Conservation (phyloP, 2,888 invertebrate species). For the Monoplex corrugatus region DNA sequence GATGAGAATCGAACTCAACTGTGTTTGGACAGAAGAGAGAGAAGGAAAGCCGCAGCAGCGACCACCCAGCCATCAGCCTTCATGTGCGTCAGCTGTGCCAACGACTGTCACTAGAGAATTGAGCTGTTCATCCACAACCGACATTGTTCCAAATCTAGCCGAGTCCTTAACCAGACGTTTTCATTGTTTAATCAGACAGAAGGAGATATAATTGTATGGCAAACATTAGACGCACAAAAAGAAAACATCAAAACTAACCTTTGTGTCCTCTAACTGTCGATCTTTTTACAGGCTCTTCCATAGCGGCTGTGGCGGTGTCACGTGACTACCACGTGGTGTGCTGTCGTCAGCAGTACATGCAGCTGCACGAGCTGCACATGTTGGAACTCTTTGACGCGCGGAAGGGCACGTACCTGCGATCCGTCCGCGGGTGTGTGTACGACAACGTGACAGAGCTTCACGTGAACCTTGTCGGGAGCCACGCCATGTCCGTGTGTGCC, state of each 20-base stretch:
- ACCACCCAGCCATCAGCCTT: no score
- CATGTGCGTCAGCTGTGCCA: no score
- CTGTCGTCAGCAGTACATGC: slow-evolving; percentile 76
- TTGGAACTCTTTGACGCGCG: slow-evolving; percentile 77
- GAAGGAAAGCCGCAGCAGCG: no score
- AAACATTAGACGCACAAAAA: neutral
- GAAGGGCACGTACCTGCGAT: slow-evolving; percentile 74
- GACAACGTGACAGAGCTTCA: slow-evolving; percentile 73
- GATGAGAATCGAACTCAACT: no score
- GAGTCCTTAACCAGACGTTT: no score
- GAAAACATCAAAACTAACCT: neutral
- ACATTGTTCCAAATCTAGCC: no score
- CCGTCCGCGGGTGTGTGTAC: slow-evolving; percentile 75
- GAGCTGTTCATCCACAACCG: no score
- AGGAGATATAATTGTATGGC: neutral
- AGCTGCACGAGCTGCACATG: slow-evolving; percentile 74
- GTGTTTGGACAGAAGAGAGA: no score
- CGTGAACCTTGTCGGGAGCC: slow-evolving; percentile 76
- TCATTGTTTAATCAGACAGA: no score
- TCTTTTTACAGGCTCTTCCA: slow-evolving; percentile 64
- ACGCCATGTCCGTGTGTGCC: slow-evolving; percentile 70
- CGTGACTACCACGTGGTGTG: slow-evolving; percentile 78
- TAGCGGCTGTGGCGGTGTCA: slow-evolving; percentile 74
- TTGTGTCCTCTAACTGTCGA: neutral
- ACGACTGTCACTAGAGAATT: no score